phyloP scores from a whole-genome alignment of 2,888 invertebrate species.

The Trissoscelio sp. region DNA sequence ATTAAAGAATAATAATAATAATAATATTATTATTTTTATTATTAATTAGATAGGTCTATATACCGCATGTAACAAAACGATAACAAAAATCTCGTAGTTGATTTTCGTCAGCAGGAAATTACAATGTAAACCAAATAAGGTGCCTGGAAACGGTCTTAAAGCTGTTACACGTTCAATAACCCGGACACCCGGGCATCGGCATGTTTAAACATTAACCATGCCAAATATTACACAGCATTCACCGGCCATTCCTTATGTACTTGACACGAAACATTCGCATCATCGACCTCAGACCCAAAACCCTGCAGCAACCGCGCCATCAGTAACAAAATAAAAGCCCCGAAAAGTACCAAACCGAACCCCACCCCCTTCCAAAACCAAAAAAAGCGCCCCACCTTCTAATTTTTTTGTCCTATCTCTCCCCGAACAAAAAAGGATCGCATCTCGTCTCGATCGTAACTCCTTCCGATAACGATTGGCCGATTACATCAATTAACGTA shows the following conservation, averaged over 20 bases:
- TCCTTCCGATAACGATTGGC: slow-evolving; percentile 64
- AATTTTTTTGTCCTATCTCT: too few relatives aligned
- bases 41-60: too few relatives aligned
- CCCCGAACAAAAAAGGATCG: slow-evolving; percentile 32
- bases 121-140: too few relatives aligned
- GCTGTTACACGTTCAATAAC: not conserved
- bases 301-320: slow-evolving; percentile 29
- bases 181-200: too few relatives aligned
- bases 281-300: slow-evolving; percentile 37
- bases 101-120: too few relatives aligned
- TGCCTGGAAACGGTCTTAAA: too few relatives aligned
- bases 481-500: slow-evolving; percentile 68
- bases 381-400: too few relatives aligned
- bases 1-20: too few relatives aligned
- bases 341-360: slow-evolving; percentile 25
- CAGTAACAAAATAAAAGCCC: not conserved
- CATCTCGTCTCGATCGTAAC: slow-evolving; percentile 9
- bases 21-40: too few relatives aligned
- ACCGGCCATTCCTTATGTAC: slow-evolving; percentile 48
- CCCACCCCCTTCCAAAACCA: not conserved
- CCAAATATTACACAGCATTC: slow-evolving; percentile 11
- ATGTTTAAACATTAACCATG: slow-evolving; percentile 19
- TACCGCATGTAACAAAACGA: too few relatives aligned
- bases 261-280: slow-evolving; percentile 55
- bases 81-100: too few relatives aligned